Base-by-base conservation (phyloP, 2,888 invertebrate species). In the Neocrepidodera transversa region DNA sequence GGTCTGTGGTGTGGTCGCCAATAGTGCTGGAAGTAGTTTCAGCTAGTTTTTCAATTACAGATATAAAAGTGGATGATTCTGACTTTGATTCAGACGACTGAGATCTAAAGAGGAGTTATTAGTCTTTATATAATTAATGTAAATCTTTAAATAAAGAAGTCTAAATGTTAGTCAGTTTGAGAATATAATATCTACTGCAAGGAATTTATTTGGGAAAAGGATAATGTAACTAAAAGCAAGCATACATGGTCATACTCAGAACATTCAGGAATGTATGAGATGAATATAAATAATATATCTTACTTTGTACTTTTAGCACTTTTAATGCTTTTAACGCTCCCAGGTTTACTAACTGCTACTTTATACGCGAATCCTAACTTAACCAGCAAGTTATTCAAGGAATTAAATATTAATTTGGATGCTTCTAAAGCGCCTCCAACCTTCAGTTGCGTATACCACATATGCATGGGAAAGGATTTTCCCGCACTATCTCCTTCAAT, bases 361-460 rank as follows among this genome's bases (percentile, higher is more conserved):
- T 60, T 68, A 23, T 70, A 73, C 2, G 75, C 75, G 11, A 69
- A 78, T 0, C 92, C 92, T 61, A 84, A 80, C 5, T 87, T 85
- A 1, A 90, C 81, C 13, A 94, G 81, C 62, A 81, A 80, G 42
- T 84, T 81, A 71, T 89, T 90, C 1, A 93, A 80, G 43, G 87
- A 89, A 16, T 84, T 82, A 79, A 86, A 88, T 62, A 86, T 86
- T 0, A 84, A 82, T 38, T 74, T 80, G 45, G 85, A 83, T 0
- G 92, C 89, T 28, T 87, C 85, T 28, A 91, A 79, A 0, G 92
- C 87, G 7, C 86, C 87, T 0, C 85, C 84, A 11, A 83, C 82
- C 48, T 82, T 83, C 11, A 80, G 81, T 71, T 84, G 83, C 67
- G 84, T 86, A 42, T 85, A 85, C 71, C 71, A 71, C 66, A 71